A percentile compares a stretch with the other conserved stretches of the same genome.
Conservation (phyloP, 2,888 invertebrate genomes). For the Cosmia trapezina region DNA sequence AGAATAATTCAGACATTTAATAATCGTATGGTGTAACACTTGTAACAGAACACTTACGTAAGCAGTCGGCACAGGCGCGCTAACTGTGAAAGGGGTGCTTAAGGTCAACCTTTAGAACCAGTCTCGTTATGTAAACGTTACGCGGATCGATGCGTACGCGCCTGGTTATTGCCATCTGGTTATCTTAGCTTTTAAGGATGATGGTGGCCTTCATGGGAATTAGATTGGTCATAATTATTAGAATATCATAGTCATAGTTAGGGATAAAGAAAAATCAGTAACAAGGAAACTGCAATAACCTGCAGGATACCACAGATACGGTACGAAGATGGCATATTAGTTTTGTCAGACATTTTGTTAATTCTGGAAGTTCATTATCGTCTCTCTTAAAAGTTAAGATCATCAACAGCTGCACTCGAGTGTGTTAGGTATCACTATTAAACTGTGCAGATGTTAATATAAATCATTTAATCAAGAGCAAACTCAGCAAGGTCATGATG, state of each 20-base stretch:
- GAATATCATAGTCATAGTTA: too few species aligned
- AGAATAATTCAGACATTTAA: too few species aligned
- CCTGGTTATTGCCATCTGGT: slow-evolving; percentile 21
- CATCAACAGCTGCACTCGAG: not conserved
- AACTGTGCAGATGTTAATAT: not conserved
- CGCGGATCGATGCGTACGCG: slow-evolving; percentile 48
- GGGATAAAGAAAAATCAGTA: too few species aligned
- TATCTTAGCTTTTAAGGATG: slow-evolving; percentile 6
- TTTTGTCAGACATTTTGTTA: too few species aligned
- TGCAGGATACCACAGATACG: not conserved
- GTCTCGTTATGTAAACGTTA: slow-evolving; percentile 71
- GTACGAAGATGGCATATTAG: too few species aligned
- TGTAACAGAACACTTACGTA: slow-evolving; percentile 46
- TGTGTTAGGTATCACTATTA: not conserved
- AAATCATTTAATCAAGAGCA: slow-evolving; percentile 14
- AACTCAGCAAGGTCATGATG: not conserved
- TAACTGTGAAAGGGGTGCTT: slow-evolving; percentile 64
- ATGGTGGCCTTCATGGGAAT: not conserved
- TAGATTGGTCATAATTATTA: not conserved
- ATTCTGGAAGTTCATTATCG: too few species aligned
- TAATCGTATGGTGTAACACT: slow-evolving; percentile 44
- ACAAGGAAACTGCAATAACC: not conserved
- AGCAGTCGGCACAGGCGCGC: slow-evolving; percentile 34
- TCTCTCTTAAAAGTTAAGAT: not conserved
- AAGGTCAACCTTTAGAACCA: slow-evolving; percentile 72